phyloP scores from a whole-genome alignment of 2,113 vertebrate species.

The Myotis brandtii region DNA sequence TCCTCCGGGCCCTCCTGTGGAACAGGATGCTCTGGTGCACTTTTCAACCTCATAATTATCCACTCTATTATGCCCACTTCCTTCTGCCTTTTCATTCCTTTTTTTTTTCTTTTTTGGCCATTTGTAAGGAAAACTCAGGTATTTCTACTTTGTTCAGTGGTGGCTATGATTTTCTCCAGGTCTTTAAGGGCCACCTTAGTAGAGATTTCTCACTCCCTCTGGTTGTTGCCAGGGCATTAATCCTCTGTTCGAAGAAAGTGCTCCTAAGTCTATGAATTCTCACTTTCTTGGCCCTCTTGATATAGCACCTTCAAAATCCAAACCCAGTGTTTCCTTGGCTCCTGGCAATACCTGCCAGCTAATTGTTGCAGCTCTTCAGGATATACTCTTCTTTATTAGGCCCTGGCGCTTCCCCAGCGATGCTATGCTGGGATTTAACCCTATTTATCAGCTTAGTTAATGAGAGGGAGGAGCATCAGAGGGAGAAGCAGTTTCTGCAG shows the following conservation, averaged over 20 bases:
- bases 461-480: neutral
- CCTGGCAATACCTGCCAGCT: neutral
- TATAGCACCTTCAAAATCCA: neutral
- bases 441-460: neutral
- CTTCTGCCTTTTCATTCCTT: neutral
- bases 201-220: neutral
- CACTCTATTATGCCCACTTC: neutral
- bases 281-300: neutral
- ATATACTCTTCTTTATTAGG: neutral
- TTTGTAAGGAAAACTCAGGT: neutral
- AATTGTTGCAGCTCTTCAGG: constrained; percentile 2
- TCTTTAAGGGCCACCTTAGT: neutral
- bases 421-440: neutral
- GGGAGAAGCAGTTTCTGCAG: neutral
- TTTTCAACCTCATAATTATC: neutral
- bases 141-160: neutral
- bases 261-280: neutral
- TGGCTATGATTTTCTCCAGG: neutral
- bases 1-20: neutral
- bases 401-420: neutral
- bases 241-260: neutral
- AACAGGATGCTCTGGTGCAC: neutral
- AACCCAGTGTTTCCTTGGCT: neutral
- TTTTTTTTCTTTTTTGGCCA: neutral
- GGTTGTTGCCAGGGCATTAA: neutral